Evolutionary conservation across 1,140 invertebrate genomes (phyloP).

Genomic region (Drosophila ercepeae): DNA sequence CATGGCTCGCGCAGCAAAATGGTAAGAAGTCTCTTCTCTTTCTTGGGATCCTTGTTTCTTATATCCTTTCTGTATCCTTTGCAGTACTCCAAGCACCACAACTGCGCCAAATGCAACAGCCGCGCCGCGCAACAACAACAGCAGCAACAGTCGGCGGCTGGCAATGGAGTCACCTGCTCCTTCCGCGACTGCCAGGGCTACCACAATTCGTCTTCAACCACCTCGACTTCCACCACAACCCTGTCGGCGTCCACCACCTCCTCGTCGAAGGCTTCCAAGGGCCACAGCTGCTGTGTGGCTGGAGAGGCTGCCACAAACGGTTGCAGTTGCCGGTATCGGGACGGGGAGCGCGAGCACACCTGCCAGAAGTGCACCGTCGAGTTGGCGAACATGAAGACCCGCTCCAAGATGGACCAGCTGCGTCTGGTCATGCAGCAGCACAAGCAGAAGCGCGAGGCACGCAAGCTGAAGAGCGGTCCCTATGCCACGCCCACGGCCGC

Average conservation of each 20-base stretch:
- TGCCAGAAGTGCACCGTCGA: conserved; percentile 85
- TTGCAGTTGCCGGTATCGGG: conserved; percentile 76
- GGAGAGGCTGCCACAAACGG: conserved; percentile 30
- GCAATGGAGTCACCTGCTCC: conserved; percentile 39
- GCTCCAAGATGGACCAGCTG: conserved; percentile 93
- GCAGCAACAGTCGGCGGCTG: conserved; percentile 29
- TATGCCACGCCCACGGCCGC: conserved; percentile 85
- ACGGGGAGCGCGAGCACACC: conserved; percentile 61
- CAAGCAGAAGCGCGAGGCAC: conserved; percentile 90
- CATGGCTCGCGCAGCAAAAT: conserved; percentile 50
- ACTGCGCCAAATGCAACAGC: conserved; percentile 70
- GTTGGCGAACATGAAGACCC: conserved; percentile 91
- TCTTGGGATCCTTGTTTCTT: no score
- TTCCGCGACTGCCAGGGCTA: conserved; percentile 75
- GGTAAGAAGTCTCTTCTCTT: conserved; percentile 15
- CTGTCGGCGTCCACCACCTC: background rate
- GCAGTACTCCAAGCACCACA: conserved; percentile 70
- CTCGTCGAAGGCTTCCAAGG: conserved; percentile 22
- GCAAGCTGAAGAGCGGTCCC: conserved; percentile 89
- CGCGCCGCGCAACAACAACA: conserved; percentile 57
- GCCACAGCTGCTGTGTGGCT: conserved; percentile 25
- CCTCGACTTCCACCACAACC: background rate
- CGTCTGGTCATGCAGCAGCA: conserved; percentile 94
- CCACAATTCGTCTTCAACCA: no score
- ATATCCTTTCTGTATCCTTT: background rate